Evolutionary conservation across 2,888 invertebrate species (phyloP).

Genomic region (Drosophila borborema): DNA sequence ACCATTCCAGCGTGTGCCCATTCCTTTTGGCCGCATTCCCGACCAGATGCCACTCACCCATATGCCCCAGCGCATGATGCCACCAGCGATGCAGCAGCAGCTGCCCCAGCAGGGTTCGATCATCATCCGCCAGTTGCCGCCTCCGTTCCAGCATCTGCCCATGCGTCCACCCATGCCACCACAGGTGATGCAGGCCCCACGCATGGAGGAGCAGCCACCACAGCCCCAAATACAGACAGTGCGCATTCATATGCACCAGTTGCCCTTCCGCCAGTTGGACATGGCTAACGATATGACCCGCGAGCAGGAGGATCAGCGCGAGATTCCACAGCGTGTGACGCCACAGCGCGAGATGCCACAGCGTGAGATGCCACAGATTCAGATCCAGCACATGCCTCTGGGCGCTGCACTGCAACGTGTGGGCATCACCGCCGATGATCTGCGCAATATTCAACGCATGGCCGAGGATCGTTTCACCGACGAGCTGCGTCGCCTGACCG

Average conservation of each 20-base stretch:
- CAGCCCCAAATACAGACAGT: slow-evolving; percentile 81
- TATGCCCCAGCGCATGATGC: slow-evolving; percentile 84
- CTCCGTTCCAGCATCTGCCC: slow-evolving; percentile 84
- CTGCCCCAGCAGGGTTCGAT: slow-evolving; percentile 77
- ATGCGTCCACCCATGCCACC: slow-evolving; percentile 85
- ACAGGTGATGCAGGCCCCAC: slow-evolving; percentile 85
- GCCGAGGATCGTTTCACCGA: slow-evolving; percentile 85
- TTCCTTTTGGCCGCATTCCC: slow-evolving; percentile 86
- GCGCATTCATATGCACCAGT: slow-evolving; percentile 85
- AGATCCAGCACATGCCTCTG: slow-evolving; percentile 84
- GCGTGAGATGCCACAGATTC: slow-evolving; percentile 70
- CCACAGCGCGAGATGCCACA: slow-evolving; percentile 60
- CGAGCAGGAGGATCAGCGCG: slow-evolving; percentile 59
- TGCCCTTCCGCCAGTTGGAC: slow-evolving; percentile 85
- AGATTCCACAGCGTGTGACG: slow-evolving; percentile 52
- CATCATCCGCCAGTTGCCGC: slow-evolving; percentile 83
- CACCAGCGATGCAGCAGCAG: slow-evolving; percentile 80
- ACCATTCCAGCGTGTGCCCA: slow-evolving; percentile 85
- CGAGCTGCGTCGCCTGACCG: slow-evolving; percentile 83
- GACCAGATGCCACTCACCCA: slow-evolving; percentile 87
- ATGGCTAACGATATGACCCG: slow-evolving; percentile 83
- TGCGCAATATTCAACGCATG: slow-evolving; percentile 85
- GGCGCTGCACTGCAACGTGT: slow-evolving; percentile 84
- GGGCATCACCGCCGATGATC: slow-evolving; percentile 85
- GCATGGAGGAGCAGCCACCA: slow-evolving; percentile 83